These are phyloP conservation scores for Sebastiscus albofasciatus DNA, from an alignment of 2,797 vertebrate genomes.

Conservation along the genomic window DNA sequence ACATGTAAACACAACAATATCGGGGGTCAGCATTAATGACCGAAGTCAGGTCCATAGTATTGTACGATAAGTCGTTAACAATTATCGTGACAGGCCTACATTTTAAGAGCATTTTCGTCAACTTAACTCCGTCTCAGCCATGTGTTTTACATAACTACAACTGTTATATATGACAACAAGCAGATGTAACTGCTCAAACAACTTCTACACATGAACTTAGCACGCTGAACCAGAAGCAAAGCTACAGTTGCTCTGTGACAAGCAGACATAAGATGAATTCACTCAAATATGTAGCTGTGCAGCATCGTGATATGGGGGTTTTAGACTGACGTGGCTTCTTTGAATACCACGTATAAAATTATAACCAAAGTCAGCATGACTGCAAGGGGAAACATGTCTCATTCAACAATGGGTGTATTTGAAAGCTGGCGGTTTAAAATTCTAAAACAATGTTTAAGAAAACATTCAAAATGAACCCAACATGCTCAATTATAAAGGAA, in stretches of 20 bases:
- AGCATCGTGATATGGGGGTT: neutral
- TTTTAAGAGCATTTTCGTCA: neutral
- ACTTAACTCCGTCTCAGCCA: neutral
- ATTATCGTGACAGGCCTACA: too few relatives aligned
- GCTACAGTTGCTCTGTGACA: neutral
- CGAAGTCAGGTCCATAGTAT: too few relatives aligned
- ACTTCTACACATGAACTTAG: neutral
- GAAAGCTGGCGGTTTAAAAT: neutral
- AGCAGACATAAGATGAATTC: neutral
- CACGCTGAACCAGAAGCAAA: neutral
- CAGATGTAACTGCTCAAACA: neutral
- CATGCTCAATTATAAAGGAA: neutral
- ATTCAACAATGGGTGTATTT: neutral
- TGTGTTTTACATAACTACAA: neutral
- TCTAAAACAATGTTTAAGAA: neutral
- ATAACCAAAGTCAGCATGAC: neutral
- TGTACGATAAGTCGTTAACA: too few relatives aligned
- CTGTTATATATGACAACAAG: neutral
- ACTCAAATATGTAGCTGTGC: neutral
- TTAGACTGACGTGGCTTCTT: neutral
- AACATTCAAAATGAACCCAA: neutral
- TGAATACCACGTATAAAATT: neutral
- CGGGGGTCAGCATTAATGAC: too few relatives aligned
- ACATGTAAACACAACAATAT: too few relatives aligned
- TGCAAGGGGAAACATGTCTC: neutral